These are phyloP conservation scores for Dryomyza anilis DNA, from an alignment of 2,888 invertebrate genomes.

Conservation along the genomic window DNA sequence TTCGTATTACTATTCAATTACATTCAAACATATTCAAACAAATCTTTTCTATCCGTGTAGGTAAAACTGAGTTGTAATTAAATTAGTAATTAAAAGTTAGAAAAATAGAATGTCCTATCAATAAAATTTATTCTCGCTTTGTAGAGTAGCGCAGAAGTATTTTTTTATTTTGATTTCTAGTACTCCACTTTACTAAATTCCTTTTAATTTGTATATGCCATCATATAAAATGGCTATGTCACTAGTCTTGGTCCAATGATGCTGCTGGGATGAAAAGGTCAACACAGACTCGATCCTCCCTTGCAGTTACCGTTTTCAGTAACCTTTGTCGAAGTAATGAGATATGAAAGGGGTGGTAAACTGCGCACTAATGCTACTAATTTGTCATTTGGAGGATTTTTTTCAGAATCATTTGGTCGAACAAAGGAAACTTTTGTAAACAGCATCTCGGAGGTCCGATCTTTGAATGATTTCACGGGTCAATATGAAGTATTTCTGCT, in stretches of 20 bases:
- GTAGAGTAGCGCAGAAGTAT: too few species aligned
- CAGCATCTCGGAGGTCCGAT: neutral
- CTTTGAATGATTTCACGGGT: slow-evolving; percentile 11
- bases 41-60: too few species aligned
- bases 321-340: neutral
- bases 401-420: neutral
- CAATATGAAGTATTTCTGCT: slow-evolving; percentile 5
- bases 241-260: neutral
- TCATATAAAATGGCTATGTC: too few species aligned
- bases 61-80: too few species aligned
- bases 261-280: slow-evolving; percentile 6
- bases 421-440: neutral
- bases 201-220: too few species aligned
- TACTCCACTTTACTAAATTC: too few species aligned
- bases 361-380: slow-evolving; percentile 19
- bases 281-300: neutral
- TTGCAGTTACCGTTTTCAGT: neutral
- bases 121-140: too few species aligned
- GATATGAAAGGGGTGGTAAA: neutral
- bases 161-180: too few species aligned
- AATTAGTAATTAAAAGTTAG: too few species aligned
- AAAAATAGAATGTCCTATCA: too few species aligned
- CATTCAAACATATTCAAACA: too few species aligned
- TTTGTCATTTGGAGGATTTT: slow-evolving; percentile 18
- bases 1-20: too few species aligned